Evolutionary conservation across 2,888 invertebrate genomes (phyloP).

Genomic region (Acanthosepion lycidas): DNA sequence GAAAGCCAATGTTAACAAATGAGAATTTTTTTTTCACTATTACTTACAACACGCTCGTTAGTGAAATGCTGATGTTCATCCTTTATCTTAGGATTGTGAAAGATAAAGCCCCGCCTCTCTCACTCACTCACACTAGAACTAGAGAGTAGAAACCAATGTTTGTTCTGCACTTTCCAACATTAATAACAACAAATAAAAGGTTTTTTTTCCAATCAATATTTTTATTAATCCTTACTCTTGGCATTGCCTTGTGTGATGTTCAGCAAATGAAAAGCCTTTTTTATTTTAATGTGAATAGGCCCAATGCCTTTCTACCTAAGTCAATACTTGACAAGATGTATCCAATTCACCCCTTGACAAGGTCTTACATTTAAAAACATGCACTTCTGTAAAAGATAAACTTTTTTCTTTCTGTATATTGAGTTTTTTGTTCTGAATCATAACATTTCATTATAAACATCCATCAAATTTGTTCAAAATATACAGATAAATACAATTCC

Average conservation of each 20-base stretch:
- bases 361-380: neutral
- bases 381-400: neutral
- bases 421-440: neutral
- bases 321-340: no score
- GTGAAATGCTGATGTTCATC: no score
- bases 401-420: neutral
- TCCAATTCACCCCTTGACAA: neutral
- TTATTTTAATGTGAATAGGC: neutral
- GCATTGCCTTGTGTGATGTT: neutral
- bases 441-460: neutral
- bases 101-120: no score
- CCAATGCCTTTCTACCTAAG: neutral
- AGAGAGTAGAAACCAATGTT: no score
- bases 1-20: no score
- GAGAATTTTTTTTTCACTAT: no score
- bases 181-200: neutral
- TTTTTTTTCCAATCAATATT: neutral
- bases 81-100: no score
- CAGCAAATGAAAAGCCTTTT: neutral
- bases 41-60: no score
- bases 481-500: conserved; percentile 20
- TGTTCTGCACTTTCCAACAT: neutral
- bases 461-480: neutral
- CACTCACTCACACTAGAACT: no score
- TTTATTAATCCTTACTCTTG: neutral